These are phyloP conservation scores for Melanophora roralis DNA, from an alignment of 2,888 invertebrate genomes.

Conservation along the genomic window DNA sequence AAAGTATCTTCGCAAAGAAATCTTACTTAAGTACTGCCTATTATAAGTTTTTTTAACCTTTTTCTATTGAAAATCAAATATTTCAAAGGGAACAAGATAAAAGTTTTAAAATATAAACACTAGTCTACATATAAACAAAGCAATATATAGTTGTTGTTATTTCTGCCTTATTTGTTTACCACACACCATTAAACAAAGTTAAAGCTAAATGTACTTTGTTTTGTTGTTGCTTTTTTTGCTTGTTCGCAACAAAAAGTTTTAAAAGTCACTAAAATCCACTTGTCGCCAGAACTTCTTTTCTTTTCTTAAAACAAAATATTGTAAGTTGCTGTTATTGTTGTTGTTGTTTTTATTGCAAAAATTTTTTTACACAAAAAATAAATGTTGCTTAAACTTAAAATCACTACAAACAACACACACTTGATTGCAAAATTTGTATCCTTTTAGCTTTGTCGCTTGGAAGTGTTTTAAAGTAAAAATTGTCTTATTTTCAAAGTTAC, in stretches of 20 bases:
- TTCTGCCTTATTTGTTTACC: background rate
- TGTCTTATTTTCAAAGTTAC: background rate
- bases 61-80: too few species aligned
- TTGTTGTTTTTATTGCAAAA: background rate
- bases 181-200: conserved; percentile 50
- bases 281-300: conserved; percentile 41
- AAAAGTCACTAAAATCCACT: conserved; percentile 52
- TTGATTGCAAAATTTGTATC: conserved; percentile 47
- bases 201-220: too few species aligned
- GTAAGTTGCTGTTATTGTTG: too few species aligned
- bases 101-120: conserved; percentile 1
- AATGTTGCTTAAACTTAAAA: conserved; percentile 50
- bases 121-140: background rate
- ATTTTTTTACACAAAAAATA: background rate
- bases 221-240: background rate
- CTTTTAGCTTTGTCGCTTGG: conserved; percentile 36
- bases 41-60: too few species aligned
- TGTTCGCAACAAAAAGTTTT: background rate
- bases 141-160: background rate
- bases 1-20: too few species aligned
- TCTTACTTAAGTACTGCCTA: too few species aligned
- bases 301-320: too few species aligned
- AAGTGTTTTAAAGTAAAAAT: conserved; percentile 4
- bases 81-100: background rate
- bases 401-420: conserved; percentile 34